A percentile compares a stretch with the other conserved stretches of the same genome.
These are phyloP conservation scores for Coluber constrictor DNA, from an alignment of 2,797 vertebrate genomes.

Conservation along the genomic window DNA sequence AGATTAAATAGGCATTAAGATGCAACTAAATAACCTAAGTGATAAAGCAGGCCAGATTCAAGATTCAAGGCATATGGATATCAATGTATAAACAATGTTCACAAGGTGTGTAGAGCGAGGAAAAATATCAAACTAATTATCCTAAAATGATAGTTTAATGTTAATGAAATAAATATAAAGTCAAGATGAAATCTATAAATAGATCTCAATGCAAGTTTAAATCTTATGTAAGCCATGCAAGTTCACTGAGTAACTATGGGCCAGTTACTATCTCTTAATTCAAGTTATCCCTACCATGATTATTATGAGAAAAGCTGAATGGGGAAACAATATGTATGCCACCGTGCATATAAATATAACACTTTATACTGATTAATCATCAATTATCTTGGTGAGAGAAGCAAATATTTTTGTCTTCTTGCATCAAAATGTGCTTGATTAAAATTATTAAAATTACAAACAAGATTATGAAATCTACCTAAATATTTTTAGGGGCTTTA, in stretches of 20 bases:
- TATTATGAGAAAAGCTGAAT: neutral
- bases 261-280: neutral
- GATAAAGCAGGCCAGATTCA: neutral
- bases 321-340: neutral
- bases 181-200: neutral
- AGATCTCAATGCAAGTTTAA: neutral
- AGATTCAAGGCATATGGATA: neutral
- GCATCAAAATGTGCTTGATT: conserved; percentile 35
- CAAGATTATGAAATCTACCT: conserved; percentile 55
- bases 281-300: neutral
- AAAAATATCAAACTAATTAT: conserved; percentile 27
- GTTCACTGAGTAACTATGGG: neutral
- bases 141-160: neutral
- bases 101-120: neutral
- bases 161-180: conserved; percentile 13
- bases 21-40: neutral
- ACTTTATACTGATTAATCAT: conserved; percentile 52
- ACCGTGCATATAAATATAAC: neutral
- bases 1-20: neutral
- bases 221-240: neutral
- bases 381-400: conserved; percentile 52
- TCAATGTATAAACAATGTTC: neutral
- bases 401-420: conserved; percentile 58
- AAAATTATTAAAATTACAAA: neutral
- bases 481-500: conserved; percentile 53